phyloP scores from a whole-genome alignment of 2,797 vertebrate species.

The Petrocephalus schoutedeni region DNA sequence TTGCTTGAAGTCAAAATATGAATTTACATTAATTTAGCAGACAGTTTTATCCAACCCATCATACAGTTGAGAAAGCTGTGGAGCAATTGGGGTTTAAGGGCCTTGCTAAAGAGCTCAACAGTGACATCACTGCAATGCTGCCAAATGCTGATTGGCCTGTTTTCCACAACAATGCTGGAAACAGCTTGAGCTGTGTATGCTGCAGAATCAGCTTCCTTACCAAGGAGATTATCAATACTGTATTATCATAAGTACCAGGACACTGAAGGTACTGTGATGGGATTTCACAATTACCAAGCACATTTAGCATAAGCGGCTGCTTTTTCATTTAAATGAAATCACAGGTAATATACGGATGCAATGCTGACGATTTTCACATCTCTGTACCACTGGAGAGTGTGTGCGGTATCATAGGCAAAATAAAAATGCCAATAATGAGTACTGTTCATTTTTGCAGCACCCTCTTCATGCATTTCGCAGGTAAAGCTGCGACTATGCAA shows the following conservation, averaged over 20 bases:
- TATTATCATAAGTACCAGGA: not conserved
- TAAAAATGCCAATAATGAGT: not conserved
- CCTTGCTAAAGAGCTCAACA: not conserved
- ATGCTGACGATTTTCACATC: not conserved
- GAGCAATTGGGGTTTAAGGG: not conserved
- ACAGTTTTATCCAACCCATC: not conserved
- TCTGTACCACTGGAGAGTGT: not conserved
- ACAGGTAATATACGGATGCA: not conserved
- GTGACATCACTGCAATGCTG: not conserved
- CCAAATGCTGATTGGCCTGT: not conserved
- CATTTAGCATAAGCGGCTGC: not conserved
- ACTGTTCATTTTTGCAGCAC: no score
- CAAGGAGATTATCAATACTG: not conserved
- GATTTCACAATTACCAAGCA: not conserved
- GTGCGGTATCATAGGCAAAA: not conserved
- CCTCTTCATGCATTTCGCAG: not conserved
- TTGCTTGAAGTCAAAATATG: not conserved
- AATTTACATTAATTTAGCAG: not conserved
- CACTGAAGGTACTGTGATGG: not conserved
- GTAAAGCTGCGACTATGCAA: not conserved
- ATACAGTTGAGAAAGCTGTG: not conserved
- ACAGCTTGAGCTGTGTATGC: not conserved
- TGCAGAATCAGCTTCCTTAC: not conserved
- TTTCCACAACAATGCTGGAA: not conserved
- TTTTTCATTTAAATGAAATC: not conserved